Base-by-base conservation (phyloP, 2,113 vertebrate species). In the Notarius lentiginosus region DNA sequence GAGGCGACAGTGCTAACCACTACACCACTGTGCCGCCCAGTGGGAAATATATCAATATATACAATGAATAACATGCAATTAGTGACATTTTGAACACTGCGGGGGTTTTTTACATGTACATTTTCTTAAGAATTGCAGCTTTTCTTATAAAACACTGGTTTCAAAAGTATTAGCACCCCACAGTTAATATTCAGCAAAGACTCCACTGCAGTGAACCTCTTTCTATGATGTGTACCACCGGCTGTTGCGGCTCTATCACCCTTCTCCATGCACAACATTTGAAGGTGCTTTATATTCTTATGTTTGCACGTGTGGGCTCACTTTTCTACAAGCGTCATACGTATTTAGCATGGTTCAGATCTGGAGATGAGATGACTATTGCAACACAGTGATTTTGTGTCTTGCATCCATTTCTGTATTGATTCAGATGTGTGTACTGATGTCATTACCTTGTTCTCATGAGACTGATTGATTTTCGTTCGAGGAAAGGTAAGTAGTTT, bases 391-490 rank as follows among this genome's bases (percentile, higher is more conserved):
- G 79, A 81, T 81, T 81, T 81, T 81, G 20, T 81, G 56, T 22
- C 56, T 41, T 81, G 56, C 30, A 61, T 81, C 30, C 56, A 81
- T 81, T 81, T 81, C 79, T 61, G 30, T 47, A 81, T 81, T 41
- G 79, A 81, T 61, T 61, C 30, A 60, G 30, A 81, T 47, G 18
- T 81, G 47, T 76, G 77, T 60, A 30, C 22, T 60, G 58, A 30
- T 56, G 56, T 61, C 14, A 81, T 81, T 81, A 61, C 61, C 79
- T 81, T 61, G 56, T 81, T 61, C 56, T 24, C 30, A 47, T 41
- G 30, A 41, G 41, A 41, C 4, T 34, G 56, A 81, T 81, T 61
- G 79, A 81, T 81, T 81, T 61, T 81, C 61, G 4, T 61, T 41
- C 2, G 11, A 24, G 56, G 2, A 81, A 81, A 61, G 56, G 79